Evolutionary conservation across 1,140 invertebrate species (phyloP), one percentile per base, ranked within the genome.

Genomic region (Pseudomyrmex cubaensis): DNA sequence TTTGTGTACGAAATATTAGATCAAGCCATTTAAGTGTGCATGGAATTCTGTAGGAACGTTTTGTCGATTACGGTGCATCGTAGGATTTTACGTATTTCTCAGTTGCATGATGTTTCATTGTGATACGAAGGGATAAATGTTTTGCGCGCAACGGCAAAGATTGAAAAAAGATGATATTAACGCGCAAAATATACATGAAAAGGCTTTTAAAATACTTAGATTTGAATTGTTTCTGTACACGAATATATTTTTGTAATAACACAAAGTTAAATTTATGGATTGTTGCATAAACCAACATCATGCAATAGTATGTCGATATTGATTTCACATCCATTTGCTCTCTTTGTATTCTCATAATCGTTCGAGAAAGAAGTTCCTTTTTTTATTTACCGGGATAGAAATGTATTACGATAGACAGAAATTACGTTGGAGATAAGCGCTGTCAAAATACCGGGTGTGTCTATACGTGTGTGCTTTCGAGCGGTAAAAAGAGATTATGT

Each of bases 401-500:
- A 48, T 70, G 15, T 44, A 46, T 70, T 20, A 44, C 20, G 7
- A 80, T 80, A 57, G 54, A 57, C 2, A 57, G 62, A 77, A 80
- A 80, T 80, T 70, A 80, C 15, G 46, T 61, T 15, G 63, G 44
- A 25, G 22, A 22, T 46, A 70, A 44, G 44, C 62, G 15, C 48
- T 67, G n/a, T 3, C 48, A 35, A 86, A 85, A 75, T 66, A 54
- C 10, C 54, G 59, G 61, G 46, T 64, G 73, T 57, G 72, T 76
- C 35, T 83, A 78, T 78, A 48, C n/a, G 59, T 48, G 56, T 83
- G 67, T 54, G 59, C 50, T 86, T 48, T 74, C 63, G 52, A 20
- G 12, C 66, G 73, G 5, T 78, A 52, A 10, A 66, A 87, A 70
- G 44, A 84, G 74, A 84, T 87, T 83, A 87, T 80, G 7, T 4